Evolutionary conservation across 2,113 vertebrate genomes (phyloP).

Genomic region (Theristicus caerulescens): DNA sequence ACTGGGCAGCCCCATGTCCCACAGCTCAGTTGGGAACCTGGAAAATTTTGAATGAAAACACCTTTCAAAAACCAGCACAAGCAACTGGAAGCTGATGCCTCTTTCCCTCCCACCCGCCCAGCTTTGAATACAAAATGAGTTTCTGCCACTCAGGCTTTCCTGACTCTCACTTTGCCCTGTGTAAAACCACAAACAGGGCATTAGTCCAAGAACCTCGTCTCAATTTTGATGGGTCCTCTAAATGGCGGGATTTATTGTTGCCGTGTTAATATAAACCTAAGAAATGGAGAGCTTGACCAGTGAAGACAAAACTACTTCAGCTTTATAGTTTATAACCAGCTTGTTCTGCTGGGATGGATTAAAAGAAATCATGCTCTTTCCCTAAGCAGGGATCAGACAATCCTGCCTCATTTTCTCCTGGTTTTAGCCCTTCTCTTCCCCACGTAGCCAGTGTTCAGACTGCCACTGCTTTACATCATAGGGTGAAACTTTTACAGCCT

Average conservation of each 20-base stretch:
- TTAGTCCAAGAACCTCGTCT: neutral
- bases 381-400: neutral
- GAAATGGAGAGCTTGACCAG: neutral
- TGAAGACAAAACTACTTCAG: neutral
- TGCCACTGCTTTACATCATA: neutral
- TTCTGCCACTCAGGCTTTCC: neutral
- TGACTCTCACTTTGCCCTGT: neutral
- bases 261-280: neutral
- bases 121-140: neutral
- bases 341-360: neutral
- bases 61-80: neutral
- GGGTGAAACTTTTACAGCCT: neutral
- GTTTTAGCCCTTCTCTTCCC: neutral
- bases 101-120: accelerated
- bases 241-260: neutral
- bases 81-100: neutral
- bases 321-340: neutral
- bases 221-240: neutral
- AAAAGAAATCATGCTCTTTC: neutral
- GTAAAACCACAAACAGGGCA: neutral
- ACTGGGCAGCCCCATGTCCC: neutral
- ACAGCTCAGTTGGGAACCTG: neutral
- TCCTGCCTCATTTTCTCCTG: neutral
- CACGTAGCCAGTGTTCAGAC: neutral
- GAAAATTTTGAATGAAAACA: neutral